Base-by-base conservation (phyloP, 2,888 invertebrate species). In the Quadroppia sp. region DNA sequence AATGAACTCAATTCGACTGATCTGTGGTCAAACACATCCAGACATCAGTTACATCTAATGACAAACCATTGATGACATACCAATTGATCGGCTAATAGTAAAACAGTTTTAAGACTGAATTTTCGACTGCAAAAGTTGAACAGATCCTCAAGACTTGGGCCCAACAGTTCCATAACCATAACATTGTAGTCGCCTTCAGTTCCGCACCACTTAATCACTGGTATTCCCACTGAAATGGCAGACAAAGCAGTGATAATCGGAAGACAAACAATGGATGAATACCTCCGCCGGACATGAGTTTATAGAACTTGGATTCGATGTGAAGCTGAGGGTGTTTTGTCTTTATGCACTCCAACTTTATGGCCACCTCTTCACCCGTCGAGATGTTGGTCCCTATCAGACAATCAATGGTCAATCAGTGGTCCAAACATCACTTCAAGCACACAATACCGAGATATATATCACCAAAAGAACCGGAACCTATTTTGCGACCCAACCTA, bases 221-320 rank as follows among this genome's bases (percentile, higher is more conserved):
- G n/a, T n/a, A n/a, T n/a, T n/a, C n/a, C n/a, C n/a, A n/a, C 53
- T 53, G 7, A 25, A 20, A 11, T 23, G 6, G 4, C 7, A 20
- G 9, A 20, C 2, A 20, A 11, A 11, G 6, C 6, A 11, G 36
- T 36, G 11, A 11, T 36, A 11, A 9, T 20, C 50, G 20, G 45
- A 17, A 2, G 17, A 45, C 2, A 45, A 9, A 45, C 45, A 2
- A 15, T 3, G 2, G 13, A 17, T 20, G 50, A n/a, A 69, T 70
- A 17, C 78, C 77, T 83, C 94, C 95, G 80, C 97, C 97, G 85
- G 95, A 94, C 92, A 98, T 93, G 87, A 96, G 90, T 86, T 93
- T 92, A 87, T 99, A 99, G 85, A 99, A 95, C 87, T 96, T 96
- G 83, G 95, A 95, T 85, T 99, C 99, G 87, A 98, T 98, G 85